These are phyloP conservation scores for Synergus gifuensis DNA, from an alignment of 2,888 invertebrate species.

Conservation along the genomic window DNA sequence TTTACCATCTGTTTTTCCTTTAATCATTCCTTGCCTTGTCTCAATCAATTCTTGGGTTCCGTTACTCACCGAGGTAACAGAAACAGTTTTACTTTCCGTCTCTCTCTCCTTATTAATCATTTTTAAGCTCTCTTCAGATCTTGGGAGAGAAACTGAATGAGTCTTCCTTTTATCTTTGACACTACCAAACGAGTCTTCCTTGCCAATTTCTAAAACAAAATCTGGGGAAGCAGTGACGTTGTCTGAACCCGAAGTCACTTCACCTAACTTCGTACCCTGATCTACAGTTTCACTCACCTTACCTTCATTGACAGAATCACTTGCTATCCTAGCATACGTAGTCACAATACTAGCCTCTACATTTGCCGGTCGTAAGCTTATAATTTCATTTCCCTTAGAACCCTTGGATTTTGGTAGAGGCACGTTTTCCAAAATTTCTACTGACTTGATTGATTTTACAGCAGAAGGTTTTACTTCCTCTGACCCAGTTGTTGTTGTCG, in stretches of 20 bases:
- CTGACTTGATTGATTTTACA: constrained; percentile 56
- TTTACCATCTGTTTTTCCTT: constrained; percentile 43
- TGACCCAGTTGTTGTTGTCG: constrained; percentile 48
- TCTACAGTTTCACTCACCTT: constrained; percentile 45
- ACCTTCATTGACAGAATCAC: constrained; percentile 12
- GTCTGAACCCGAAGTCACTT: constrained; percentile 15
- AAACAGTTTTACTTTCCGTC: constrained; percentile 5
- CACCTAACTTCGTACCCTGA: constrained; percentile 44
- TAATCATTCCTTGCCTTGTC: background rate
- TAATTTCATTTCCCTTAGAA: constrained; percentile 66
- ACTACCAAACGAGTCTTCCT: constrained; percentile 71
- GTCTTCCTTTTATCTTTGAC: constrained; percentile 69
- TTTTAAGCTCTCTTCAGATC: constrained; percentile 5
- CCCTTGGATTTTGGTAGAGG: constrained; percentile 59
- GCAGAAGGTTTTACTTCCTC: constrained; percentile 61
- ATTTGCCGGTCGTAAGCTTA: constrained; percentile 69
- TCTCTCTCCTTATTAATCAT: constrained; percentile 4
- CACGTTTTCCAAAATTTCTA: constrained; percentile 63
- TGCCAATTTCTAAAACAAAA: constrained; percentile 50
- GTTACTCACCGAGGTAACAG: background rate
- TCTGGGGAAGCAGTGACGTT: constrained; percentile 43
- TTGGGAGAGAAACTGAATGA: constrained; percentile 40
- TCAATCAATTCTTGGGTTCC: constrained; percentile 34
- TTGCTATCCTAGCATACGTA: constrained; percentile 66
- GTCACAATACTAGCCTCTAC: constrained; percentile 72